phyloP scores from a whole-genome alignment of 1,140 invertebrate genomes.

The Anoplophora glabripennis region DNA sequence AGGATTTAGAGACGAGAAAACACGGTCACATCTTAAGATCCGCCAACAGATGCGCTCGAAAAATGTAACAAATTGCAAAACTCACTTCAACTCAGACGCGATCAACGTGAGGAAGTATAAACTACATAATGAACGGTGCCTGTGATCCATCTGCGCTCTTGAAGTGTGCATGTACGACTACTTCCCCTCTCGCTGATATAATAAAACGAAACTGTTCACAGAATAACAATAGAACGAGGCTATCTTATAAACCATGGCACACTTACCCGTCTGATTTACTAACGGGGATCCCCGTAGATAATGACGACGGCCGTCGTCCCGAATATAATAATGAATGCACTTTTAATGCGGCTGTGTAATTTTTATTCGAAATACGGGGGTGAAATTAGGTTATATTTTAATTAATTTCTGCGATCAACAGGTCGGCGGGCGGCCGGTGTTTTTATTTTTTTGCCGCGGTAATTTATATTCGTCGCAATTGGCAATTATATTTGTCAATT shows the following conservation, averaged over 20 bases:
- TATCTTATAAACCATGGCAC: constrained; percentile 20
- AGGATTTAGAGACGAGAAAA: constrained; percentile 9
- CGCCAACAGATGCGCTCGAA: constrained; percentile 13
- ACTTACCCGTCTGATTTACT: constrained; percentile 13
- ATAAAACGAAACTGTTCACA: constrained; percentile 3
- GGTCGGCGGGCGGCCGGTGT: constrained; percentile 16
- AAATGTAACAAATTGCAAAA: constrained; percentile 13
- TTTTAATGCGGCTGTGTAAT: constrained; percentile 27
- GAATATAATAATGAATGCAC: constrained; percentile 14
- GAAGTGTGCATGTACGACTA: background rate
- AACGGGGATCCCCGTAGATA: background rate
- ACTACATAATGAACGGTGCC: too few relatives aligned
- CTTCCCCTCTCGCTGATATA: background rate
- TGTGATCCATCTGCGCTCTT: too few relatives aligned
- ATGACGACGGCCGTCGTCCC: background rate
- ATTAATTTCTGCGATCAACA: constrained; percentile 29
- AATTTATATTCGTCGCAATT: constrained; percentile 16
- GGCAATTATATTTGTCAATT: constrained; percentile 20
- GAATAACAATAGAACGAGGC: constrained; percentile 16
- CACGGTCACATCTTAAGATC: constrained; percentile 2
- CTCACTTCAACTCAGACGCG: background rate
- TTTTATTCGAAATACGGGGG: constrained; percentile 21
- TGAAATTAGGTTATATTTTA: constrained; percentile 31
- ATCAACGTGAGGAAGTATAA: too few relatives aligned
- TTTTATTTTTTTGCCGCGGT: constrained; percentile 24